Base-by-base conservation (phyloP, 2,113 vertebrate species). In the Ailuropoda melanoleuca region DNA sequence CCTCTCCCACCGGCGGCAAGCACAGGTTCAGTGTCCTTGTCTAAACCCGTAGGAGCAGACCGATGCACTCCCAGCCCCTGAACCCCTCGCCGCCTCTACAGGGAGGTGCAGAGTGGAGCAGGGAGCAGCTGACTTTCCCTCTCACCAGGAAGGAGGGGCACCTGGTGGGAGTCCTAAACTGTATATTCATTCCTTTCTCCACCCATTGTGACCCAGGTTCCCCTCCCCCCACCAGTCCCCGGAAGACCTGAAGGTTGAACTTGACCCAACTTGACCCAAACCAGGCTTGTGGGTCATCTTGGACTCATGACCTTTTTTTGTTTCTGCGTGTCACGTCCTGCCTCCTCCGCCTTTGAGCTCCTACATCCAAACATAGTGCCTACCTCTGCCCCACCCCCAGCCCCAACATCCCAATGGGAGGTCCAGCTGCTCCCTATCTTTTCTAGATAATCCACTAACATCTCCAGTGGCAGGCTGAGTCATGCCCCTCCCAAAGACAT, bases 351-450 rank as follows among this genome's bases (percentile, higher is more conserved):
- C 91, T 29, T 23, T 24, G 50, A 24, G 14, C 9, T 14, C 24
- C 19, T 14, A 24, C 39, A 6, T 15, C 12, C 58, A 75, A 81
- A 19, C 29, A 3, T 2, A 0, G 1, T 0, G 0, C 26, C 43
- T n/a, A 12, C 48, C 26, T 64, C 56, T 1, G 8, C 10, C 29
- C 43, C 13, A 4, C 7, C 6, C 6, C 26, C 14, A 64, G 24
- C 23, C 15, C 56, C 39, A 6, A 0, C 6, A 11, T 0, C 15
- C 11, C 77, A 18, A 8, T 7, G 0, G 0, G 0, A 37, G 23
- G 50, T 9, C 39, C 50, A 19, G 9, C 39, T 24, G 43, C 23
- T 21, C 77, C 9, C 43, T 75, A 3, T 5, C 43, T 77, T 37
- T 75, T 19, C 1, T 34, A 46, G 39, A 29, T 21, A 70, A 60